Percentiles rank a stretch among this genome's conserved stretches.
phyloP scores from a whole-genome alignment of 1,140 invertebrate species.

The Euura lappo region DNA sequence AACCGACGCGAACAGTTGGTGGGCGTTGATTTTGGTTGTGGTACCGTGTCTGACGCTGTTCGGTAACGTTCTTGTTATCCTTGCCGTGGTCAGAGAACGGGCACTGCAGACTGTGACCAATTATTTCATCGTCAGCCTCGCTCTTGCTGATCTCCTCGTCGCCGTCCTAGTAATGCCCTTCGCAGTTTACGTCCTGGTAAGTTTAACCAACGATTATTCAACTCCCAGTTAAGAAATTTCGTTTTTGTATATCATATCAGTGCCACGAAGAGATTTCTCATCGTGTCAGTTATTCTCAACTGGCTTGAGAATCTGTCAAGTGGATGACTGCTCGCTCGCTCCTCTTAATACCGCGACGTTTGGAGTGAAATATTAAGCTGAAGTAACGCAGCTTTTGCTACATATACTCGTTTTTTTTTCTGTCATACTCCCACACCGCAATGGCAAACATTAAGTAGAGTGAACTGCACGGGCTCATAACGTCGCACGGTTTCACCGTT shows the following conservation, averaged over 20 bases:
- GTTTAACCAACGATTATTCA: constrained; percentile 45
- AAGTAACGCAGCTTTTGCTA: neutral
- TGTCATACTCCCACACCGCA: neutral
- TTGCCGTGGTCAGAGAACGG: constrained; percentile 89
- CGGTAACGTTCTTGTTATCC: constrained; percentile 95
- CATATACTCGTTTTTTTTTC: neutral
- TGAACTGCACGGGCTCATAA: neutral
- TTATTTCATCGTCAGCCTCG: constrained; percentile 97
- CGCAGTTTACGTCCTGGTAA: constrained; percentile 95
- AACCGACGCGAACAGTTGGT: constrained; percentile 73
- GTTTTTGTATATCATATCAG: neutral
- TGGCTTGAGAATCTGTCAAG: neutral
- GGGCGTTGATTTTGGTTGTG: constrained; percentile 84
- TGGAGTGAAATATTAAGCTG: neutral
- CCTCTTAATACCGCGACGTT: neutral
- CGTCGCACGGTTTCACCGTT: neutral
- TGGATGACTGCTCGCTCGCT: neutral
- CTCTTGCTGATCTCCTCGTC: constrained; percentile 96
- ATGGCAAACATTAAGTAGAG: neutral
- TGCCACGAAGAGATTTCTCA: neutral
- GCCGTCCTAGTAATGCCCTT: constrained; percentile 98
- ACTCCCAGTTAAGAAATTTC: neutral
- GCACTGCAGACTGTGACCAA: constrained; percentile 94
- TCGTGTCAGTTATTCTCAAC: neutral
- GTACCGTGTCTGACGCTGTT: constrained; percentile 95